Evolutionary conservation across 2,888 invertebrate species (phyloP).

Genomic region (Mythimna lalbum): DNA sequence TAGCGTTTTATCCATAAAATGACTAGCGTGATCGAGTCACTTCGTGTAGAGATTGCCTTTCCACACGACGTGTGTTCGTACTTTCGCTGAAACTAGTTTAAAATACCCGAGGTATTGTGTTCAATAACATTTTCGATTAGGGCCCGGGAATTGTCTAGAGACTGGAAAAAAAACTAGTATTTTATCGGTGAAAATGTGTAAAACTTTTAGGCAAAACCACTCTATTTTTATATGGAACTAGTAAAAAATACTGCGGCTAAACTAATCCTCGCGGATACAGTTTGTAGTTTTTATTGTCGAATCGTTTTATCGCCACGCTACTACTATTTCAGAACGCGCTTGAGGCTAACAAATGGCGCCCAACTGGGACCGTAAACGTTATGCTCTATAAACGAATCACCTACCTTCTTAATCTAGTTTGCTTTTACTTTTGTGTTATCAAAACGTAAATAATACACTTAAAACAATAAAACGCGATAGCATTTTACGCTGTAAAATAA

Average conservation of each 20-base stretch:
- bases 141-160: background rate
- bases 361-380: constrained; percentile 46
- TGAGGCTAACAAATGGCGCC: constrained; percentile 46
- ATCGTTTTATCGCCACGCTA: constrained; percentile 47
- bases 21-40: background rate
- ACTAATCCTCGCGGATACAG: constrained; percentile 49
- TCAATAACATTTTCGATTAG: background rate
- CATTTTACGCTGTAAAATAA: constrained; percentile 14
- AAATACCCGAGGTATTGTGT: background rate
- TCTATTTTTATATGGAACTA: constrained; percentile 37
- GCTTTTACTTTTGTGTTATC: constrained; percentile 31
- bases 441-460: constrained; percentile 29
- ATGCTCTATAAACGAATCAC: constrained; percentile 48
- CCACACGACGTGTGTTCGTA: background rate
- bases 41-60: background rate
- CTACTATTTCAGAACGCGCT: constrained; percentile 32
- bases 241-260: constrained; percentile 39
- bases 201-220: constrained; percentile 10
- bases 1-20: background rate
- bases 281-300: constrained; percentile 57
- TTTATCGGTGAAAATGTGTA: background rate
- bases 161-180: background rate
- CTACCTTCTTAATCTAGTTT: constrained; percentile 45
- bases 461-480: constrained; percentile 25
- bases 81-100: background rate